These are phyloP conservation scores for Helicoverpa armigera DNA, from an alignment of 1,140 invertebrate genomes.

Conservation along the genomic window DNA sequence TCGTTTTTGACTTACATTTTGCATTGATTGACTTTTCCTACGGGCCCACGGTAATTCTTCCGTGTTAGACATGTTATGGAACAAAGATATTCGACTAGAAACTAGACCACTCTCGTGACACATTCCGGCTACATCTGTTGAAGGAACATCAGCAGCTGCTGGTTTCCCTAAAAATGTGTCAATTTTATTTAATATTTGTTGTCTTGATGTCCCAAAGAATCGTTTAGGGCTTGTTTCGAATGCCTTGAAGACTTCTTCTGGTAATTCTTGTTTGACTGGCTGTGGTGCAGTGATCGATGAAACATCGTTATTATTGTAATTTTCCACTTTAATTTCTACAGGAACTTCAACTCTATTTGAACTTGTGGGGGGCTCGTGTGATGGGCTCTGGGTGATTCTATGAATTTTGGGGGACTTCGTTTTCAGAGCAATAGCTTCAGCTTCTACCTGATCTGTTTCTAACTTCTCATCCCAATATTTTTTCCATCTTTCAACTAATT, in stretches of 20 bases:
- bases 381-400: not conserved
- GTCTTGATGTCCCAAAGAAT: constrained; percentile 81
- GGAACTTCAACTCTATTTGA: constrained; percentile 9
- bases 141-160: constrained; percentile 59
- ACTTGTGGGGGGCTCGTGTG: not conserved
- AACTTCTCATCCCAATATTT: constrained; percentile 80
- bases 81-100: constrained; percentile 82
- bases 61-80: constrained; percentile 76
- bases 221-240: constrained; percentile 84
- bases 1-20: constrained; percentile 67
- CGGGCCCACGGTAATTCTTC: constrained; percentile 68
- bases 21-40: constrained; percentile 70
- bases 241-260: constrained; percentile 82
- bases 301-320: constrained; percentile 17
- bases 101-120: constrained; percentile 78
- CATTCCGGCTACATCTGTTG: constrained; percentile 54
- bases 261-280: constrained; percentile 75
- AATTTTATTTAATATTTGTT: constrained; percentile 82
- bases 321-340: constrained; percentile 15
- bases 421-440: constrained; percentile 49
- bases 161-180: constrained; percentile 79
- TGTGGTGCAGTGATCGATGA: not conserved
- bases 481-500: constrained; percentile 80
- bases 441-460: constrained; percentile 61
- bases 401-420: constrained; percentile 36